phyloP scores from a whole-genome alignment of 1,140 invertebrate genomes.

The Dendroctonus valens region DNA sequence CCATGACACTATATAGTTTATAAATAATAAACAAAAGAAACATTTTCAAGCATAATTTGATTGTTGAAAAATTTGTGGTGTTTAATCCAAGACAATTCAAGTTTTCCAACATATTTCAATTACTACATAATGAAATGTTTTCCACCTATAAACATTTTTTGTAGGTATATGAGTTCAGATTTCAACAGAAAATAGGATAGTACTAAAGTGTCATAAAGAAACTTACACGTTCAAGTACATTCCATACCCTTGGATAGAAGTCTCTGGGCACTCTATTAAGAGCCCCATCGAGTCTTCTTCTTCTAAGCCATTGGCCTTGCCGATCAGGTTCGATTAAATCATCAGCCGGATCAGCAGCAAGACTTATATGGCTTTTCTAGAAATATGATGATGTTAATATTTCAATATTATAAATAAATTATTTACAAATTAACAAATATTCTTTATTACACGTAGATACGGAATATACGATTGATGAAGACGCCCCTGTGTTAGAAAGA shows the following conservation, averaged over 20 bases:
- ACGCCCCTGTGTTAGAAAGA: too few relatives aligned
- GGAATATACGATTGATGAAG: too few relatives aligned
- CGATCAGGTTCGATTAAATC: constrained; percentile 66
- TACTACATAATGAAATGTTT: too few relatives aligned
- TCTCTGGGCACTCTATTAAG: constrained; percentile 94
- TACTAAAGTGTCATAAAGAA: not conserved
- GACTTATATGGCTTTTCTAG: constrained; percentile 77
- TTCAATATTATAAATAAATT: constrained; percentile 15
- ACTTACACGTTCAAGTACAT: constrained; percentile 79
- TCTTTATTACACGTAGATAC: too few relatives aligned
- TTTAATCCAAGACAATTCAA: too few relatives aligned
- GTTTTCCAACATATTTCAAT: too few relatives aligned
- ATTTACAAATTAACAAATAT: not conserved
- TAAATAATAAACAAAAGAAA: too few relatives aligned
- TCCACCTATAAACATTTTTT: too few relatives aligned
- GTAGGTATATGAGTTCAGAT: too few relatives aligned
- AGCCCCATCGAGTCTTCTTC: constrained; percentile 92
- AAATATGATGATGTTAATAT: constrained; percentile 22
- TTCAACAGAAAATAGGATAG: too few relatives aligned
- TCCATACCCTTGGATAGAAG: constrained; percentile 95
- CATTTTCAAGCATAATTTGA: too few relatives aligned
- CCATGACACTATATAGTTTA: constrained; percentile 77
- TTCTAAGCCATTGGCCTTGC: constrained; percentile 95
- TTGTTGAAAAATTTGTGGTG: too few relatives aligned
- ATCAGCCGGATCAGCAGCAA: constrained; percentile 50